phyloP scores from a whole-genome alignment of 2,113 vertebrate species.

The Chionodraco myersi region DNA sequence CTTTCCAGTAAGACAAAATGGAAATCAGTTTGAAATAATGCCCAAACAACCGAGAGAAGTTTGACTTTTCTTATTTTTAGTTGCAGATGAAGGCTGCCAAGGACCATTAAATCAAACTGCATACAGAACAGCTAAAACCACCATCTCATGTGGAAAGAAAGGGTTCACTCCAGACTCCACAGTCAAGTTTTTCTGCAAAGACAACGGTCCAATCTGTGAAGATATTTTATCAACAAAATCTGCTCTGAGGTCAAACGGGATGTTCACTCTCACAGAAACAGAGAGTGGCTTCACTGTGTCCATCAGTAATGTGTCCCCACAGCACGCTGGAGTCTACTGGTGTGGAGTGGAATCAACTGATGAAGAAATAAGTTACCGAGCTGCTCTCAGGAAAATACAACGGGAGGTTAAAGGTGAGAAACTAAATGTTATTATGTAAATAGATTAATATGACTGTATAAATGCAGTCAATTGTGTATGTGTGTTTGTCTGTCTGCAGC shows the following conservation, averaged over 20 bases:
- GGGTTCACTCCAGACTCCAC: fast-evolving
- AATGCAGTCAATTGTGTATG: neutral
- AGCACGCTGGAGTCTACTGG: conserved; percentile 27
- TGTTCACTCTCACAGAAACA: neutral
- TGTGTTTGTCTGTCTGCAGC: conserved; percentile 10
- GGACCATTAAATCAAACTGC: fast-evolving
- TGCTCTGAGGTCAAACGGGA: fast-evolving
- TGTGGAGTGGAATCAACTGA: neutral
- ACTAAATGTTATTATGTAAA: neutral
- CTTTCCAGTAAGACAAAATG: too few relatives aligned
- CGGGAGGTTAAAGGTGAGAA: neutral
- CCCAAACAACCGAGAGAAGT: too few relatives aligned
- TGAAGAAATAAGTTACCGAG: fast-evolving
- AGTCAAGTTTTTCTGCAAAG: conserved; percentile 25
- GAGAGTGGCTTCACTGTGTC: neutral
- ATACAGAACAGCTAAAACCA: neutral
- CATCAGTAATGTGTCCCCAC: conserved; percentile 12
- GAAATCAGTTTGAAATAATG: too few relatives aligned
- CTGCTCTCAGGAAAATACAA: neutral
- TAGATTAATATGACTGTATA: neutral
- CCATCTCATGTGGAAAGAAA: neutral
- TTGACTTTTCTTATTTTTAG: neutral
- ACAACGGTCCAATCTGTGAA: neutral
- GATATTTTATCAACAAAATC: neutral
- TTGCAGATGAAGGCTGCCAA: neutral